Conservation (phyloP, 1,140 invertebrate genomes). For the Drosophila melanica region DNA sequence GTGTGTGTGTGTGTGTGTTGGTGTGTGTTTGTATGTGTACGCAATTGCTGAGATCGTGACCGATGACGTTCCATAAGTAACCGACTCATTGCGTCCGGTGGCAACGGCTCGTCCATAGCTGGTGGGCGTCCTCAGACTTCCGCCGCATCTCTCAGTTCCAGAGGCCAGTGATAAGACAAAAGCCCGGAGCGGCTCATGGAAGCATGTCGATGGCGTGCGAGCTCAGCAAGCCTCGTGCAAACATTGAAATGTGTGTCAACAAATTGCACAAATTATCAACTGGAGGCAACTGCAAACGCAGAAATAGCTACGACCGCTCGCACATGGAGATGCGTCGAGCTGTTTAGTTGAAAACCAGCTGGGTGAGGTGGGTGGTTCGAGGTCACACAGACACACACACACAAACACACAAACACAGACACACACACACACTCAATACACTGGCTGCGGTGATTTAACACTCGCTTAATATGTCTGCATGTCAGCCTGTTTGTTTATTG, state of each 20-base stretch:
- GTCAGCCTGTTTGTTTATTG: not conserved
- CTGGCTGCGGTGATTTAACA: constrained; percentile 20
- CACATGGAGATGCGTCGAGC: constrained; percentile 25
- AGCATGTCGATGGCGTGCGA: constrained; percentile 64
- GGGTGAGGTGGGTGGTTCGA: constrained; percentile 12
- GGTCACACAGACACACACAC: constrained; percentile 3
- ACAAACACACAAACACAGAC: not conserved
- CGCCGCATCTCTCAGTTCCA: constrained; percentile 45
- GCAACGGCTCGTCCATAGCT: constrained; percentile 19
- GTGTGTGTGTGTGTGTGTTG: not conserved
- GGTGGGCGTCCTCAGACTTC: constrained; percentile 71
- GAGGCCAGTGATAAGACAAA: constrained; percentile 45
- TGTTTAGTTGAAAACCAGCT: constrained; percentile 23
- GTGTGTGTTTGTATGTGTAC: not conserved
- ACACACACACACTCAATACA: not conserved
- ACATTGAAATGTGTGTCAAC: constrained; percentile 77
- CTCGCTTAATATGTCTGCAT: not conserved
- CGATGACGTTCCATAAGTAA: constrained; percentile 12
- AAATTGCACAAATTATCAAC: constrained; percentile 74
- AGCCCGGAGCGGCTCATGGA: constrained; percentile 42
- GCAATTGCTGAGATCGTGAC: not conserved
- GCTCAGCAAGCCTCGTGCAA: constrained; percentile 5
- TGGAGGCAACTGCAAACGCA: not conserved
- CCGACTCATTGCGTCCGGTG: constrained; percentile 30
- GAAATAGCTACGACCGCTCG: not conserved